phyloP scores from a whole-genome alignment of 2,888 invertebrate genomes.

The Alloscopus bannaensis region DNA sequence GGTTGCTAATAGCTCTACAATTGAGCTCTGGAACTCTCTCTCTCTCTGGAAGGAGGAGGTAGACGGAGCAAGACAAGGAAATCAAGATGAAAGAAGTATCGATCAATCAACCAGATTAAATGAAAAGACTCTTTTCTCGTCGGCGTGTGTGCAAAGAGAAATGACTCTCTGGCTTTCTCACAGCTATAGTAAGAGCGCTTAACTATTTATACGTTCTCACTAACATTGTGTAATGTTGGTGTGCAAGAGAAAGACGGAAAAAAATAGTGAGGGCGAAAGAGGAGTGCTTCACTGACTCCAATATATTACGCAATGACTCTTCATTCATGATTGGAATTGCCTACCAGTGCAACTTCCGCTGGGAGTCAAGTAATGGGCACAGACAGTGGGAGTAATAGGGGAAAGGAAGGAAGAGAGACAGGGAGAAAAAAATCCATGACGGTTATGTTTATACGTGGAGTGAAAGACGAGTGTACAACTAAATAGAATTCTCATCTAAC shows the following conservation, averaged over 20 bases:
- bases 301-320: constrained; percentile 50
- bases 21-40: too few relatives aligned
- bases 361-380: constrained; percentile 17
- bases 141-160: too few relatives aligned
- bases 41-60: constrained; percentile 11
- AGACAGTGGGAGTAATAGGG: constrained; percentile 41
- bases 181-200: too few relatives aligned
- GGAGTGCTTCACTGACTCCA: constrained; percentile 25
- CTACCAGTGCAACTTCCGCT: constrained; percentile 35
- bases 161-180: too few relatives aligned
- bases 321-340: constrained; percentile 60
- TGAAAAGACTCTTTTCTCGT: constrained; percentile 64
- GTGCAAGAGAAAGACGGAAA: too few relatives aligned
- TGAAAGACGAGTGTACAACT: too few relatives aligned
- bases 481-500: not conserved
- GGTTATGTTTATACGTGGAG: not conserved
- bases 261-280: not conserved
- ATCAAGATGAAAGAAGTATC: constrained; percentile 66
- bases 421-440: not conserved
- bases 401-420: constrained; percentile 44
- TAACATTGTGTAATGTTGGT: too few relatives aligned
- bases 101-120: constrained; percentile 68
- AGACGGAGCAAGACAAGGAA: constrained; percentile 53
- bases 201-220: too few relatives aligned
- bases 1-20: too few relatives aligned